Percentiles rank a stretch among this genome's conserved stretches.
Conservation (phyloP, 1,140 invertebrate genomes). For the Kradibia gibbosae region DNA sequence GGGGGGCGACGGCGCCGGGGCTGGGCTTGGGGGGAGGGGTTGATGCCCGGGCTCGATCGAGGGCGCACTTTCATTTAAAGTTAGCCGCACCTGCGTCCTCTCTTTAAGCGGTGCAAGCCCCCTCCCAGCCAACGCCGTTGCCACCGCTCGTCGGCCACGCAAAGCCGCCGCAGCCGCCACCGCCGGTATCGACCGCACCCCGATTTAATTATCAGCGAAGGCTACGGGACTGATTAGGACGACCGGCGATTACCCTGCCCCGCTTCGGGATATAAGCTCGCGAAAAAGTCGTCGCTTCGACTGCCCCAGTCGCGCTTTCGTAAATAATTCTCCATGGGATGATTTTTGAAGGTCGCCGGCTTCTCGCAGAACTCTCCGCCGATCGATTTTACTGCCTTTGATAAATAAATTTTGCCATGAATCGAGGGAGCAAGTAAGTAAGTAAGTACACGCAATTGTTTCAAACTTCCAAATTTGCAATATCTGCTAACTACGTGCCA, state of each 20-base stretch:
- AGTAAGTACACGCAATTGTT: neutral
- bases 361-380: no score
- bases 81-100: neutral
- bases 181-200: neutral
- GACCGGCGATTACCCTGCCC: neutral
- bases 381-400: neutral
- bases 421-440: no score
- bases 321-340: neutral
- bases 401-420: neutral
- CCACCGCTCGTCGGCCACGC: neutral
- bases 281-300: neutral
- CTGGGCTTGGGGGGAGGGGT: no score
- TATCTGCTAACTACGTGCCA: neutral
- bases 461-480: constrained; percentile 5
- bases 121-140: neutral
- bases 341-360: neutral
- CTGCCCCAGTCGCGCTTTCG: neutral
- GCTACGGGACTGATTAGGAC: neutral
- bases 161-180: neutral
- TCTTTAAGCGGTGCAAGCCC: no score
- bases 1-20: no score
- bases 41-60: neutral
- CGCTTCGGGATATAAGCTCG: neutral
- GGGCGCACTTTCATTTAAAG: constrained; percentile 25
- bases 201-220: neutral